Base-by-base conservation (phyloP, 2,113 vertebrate genomes). In the Ochotona princeps region DNA sequence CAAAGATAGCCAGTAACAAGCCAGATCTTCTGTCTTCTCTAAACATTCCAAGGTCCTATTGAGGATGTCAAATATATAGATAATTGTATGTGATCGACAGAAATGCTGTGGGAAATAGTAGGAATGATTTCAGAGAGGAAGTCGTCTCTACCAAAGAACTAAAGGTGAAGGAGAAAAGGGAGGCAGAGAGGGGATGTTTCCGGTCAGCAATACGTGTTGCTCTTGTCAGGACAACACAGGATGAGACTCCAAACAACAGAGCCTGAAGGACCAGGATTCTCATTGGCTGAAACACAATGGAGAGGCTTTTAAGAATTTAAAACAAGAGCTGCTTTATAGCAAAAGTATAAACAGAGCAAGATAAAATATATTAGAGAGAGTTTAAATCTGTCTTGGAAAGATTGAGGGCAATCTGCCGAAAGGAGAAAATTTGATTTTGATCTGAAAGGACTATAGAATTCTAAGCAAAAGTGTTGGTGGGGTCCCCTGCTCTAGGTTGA, bases 261-360 rank as follows among this genome's bases (percentile, higher is more conserved):
- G 32, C 74, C 81, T 74, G 23, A 54, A 44, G 79, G 61, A 72
- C 28, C 9, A 66, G 72, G 82, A 84, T 25, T 60, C 47, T 51
- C 28, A 21, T 10, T 38, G 1, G 63, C 70, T 79, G 54, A 65
- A 96, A 95, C 57, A 9, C 25, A 49, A 32, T 18, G 7, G 21
- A 51, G 32, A 90, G 63, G 28, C 73, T 70, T 35, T 84, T 17
- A 82, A 72, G 21, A 30, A 80, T 74, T 86, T 91, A 32, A 87
- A 89, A 80, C 28, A 72, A 60, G 28, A 61, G 87, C 66, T 79
- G 57, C 32, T 60, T 82, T 73, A 80, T 67, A 94, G 49, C 75
- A 38, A 87, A 87, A 1, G 8, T 30, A 44, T 74, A 66, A 66
- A 66, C 38, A 57, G 25, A 81, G 28, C 6, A 49, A 81, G 47